Base-by-base conservation (phyloP, 2,797 vertebrate species). In the Galagoides demidoff region DNA sequence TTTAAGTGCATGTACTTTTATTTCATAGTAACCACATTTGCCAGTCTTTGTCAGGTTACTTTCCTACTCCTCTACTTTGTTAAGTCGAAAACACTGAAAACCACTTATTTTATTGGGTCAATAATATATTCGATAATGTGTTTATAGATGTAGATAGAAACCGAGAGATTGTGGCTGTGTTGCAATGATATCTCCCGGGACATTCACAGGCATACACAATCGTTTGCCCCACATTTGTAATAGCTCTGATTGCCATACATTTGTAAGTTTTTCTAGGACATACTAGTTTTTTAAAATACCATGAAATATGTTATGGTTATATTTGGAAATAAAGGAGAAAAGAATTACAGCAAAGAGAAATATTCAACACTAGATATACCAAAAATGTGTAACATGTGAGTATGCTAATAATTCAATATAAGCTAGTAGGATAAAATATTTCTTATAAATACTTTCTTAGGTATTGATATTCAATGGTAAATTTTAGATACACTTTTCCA, bases 301-400 rank as follows among this genome's bases (percentile, higher is more conserved):
- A 73, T 64, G 83, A 83, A 85, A 78, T 73, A 31, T 68, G 43
- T 59, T 66, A 43, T 17, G 22, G 16, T 4, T 23, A 39, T 78
- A 90, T 70, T 37, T 84, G 11, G 45, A 95, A 93, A 87, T 64
- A 92, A 88, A 68, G 25, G 4, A 63, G 23, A 95, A 93, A 93
- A 85, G 29, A 90, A 76, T n/a, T n/a, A 20, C 3, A 93, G 89
- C 10, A 61, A 3, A 43, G 13, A 79, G 59, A 96, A 45, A 79
- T 66, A 61, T 39, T 74, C 13, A 87, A 78, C 45, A n/a, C 6
- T 22, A 81, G 11, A 61, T 52, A 37, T 10, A 88, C 9, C n/a
- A 43, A 84, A 71, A 78, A 87, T 22, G 7, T 55, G 10, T 74
- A 57, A 20, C 27, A 59, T 23, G 2, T 29, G 29, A 37, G 10